phyloP scores from a whole-genome alignment of 2,888 invertebrate species.

The Cremastobaeus sp. region DNA sequence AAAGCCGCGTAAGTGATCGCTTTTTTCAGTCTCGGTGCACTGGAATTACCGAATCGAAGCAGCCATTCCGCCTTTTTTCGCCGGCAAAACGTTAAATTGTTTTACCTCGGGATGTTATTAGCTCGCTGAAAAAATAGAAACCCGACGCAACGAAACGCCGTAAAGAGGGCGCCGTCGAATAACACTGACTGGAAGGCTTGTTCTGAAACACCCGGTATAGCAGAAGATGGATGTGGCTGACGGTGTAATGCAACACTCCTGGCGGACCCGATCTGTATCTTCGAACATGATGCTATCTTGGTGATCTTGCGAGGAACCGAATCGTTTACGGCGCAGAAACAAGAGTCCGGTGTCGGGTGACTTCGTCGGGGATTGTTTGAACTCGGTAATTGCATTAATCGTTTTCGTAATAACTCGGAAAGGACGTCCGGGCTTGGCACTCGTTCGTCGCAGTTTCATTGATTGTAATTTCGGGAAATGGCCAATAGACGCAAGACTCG shows the following conservation, averaged over 20 bases:
- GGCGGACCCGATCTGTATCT: conserved; percentile 72
- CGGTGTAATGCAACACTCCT: conserved; percentile 75
- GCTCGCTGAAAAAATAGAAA: no score
- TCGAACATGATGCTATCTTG: conserved; percentile 73
- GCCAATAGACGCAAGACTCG: conserved; percentile 24
- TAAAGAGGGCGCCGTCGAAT: no score
- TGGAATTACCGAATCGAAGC: no score
- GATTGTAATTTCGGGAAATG: no score
- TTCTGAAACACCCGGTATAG: conserved; percentile 75
- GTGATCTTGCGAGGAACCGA: conserved; percentile 60
- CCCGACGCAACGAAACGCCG: no score
- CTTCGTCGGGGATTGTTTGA: conserved; percentile 50
- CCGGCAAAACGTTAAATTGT: no score
- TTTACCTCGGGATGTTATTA: no score
- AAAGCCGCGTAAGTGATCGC: conserved; percentile 23
- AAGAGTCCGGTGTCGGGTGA: conserved; percentile 42
- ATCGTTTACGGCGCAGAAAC: conserved; percentile 46
- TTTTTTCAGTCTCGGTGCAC: conserved; percentile 22
- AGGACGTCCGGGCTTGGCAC: no score
- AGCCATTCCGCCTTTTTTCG: no score
- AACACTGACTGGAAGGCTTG: conserved; percentile 74
- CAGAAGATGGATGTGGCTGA: conserved; percentile 73
- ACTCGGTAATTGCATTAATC: background rate
- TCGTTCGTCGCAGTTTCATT: no score
- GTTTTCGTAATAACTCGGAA: background rate